Base-by-base conservation (phyloP, 2,113 vertebrate species). In the Neodontobutis hainanensis region DNA sequence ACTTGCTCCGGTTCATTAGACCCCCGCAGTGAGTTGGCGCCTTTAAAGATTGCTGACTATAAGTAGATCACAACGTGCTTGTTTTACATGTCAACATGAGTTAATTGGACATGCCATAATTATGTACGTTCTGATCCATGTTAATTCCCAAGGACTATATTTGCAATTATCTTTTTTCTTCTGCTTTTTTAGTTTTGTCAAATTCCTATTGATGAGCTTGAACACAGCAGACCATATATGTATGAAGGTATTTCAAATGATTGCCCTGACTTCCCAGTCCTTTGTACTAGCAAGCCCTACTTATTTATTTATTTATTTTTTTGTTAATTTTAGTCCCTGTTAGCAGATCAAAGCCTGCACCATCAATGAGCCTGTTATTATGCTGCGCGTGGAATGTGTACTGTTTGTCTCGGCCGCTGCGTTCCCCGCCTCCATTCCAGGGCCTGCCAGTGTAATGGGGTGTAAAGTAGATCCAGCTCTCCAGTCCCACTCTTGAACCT, bases 391-490 rank as follows among this genome's bases (percentile, higher is more conserved):
- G 69, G 66, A 81, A 83, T 55, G 52, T 55, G 38, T 1, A 27
- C 1, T 63, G 70, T 81, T 80, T 57, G 53, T 80, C 66, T 74
- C 45, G 32, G 75, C 57, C 43, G 60, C 77, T 56, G 50, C 40
- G 55, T 43, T 78, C 69, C 45, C 75, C 43, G 73, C 65, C 66
- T 65, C 67, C 61, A 5, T 75, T 71, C 59, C 42, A 9, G 62
- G 75, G 43, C 70, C 65, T 48, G 73, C 68, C 61, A 34, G 75
- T 45, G 69, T 85, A 88, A 90, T 86, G 87, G 83, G 56, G 64
- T 86, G 84, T 84, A 81, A 87, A 84, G 83, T 76, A 82, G 65
- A 70, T 69, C 81, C 57, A 63, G 69, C 75, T 78, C 59, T 55
- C 0, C n/a, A 73, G 77, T 82, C 76, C 80, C 70, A 74, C 71